Evolutionary conservation across 2,888 invertebrate species (phyloP), one percentile per base, ranked within the genome.

Genomic region (Helobdella robusta): DNA sequence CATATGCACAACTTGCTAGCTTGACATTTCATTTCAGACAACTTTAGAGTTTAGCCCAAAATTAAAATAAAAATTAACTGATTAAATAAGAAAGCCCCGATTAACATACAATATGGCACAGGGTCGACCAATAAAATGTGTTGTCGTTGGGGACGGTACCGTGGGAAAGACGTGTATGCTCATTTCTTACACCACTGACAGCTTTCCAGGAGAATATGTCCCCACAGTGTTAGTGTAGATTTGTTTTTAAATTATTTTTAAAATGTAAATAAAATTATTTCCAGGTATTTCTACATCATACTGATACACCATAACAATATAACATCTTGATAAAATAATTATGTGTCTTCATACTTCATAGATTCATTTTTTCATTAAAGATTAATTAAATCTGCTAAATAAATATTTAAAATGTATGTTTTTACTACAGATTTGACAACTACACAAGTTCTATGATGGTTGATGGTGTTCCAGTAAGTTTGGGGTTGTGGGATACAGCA

Each of bases 401-500:
- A n/a, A n/a, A n/a, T n/a, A n/a, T n/a, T n/a, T n/a, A n/a, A n/a
- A n/a, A n/a, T n/a, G n/a, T n/a, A n/a, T n/a, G n/a, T n/a, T n/a
- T n/a, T 62, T 69, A 23, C 52, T 15, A 25, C 64, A 71, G 71
- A 30, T 72, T 72, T 67, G 72, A 72, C 59, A 72, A 72, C 54
- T 72, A 72, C 66, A 72, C 72, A 30, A 70, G 71, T 34, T 62
- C 67, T 28, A 68, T 72, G 59, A 66, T 70, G 54, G 72, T 72
- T 35, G 72, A 72, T 48, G 70, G 71, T 6, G 65, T 69, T 5
- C 54, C 69, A 23, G 71, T 71, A 25, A 70, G 58, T 40, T 65
- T 82, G 62, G 80, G 79, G 32, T 73, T 81, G 75, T 95, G 94
- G 93, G 94, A 95, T 84, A 94, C 94, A 73, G 94, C 94, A 73